Evolutionary conservation across 2,113 vertebrate genomes (phyloP), one percentile per base, ranked within the genome.

Genomic region (Atlantisia rogersi): DNA sequence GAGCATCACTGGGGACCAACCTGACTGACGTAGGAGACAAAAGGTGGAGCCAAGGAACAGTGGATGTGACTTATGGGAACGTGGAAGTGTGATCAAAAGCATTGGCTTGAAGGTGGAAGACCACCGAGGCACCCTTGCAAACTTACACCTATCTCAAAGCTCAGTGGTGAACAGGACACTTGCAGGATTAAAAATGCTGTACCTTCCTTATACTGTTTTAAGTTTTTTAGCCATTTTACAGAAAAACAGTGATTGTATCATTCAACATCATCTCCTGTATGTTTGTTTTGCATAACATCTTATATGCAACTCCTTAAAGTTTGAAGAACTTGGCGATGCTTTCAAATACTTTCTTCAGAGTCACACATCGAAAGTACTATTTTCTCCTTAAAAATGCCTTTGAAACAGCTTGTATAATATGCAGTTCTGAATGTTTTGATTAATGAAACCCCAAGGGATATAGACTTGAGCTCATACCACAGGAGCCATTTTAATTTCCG

Each of bases 401-500:
- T 92, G 60, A 71, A 46, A 42, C 5, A 2, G 12, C 26, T 65
- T 91, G n/a, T 78, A 11, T 48, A 71, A 48, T 69, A 75, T 58
- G 31, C 44, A 91, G 39, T 16, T 48, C n/a, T 68, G 40, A 89
- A 84, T 58, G 28, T 37, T 74, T 92, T 76, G 56, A 90, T 94
- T 90, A 90, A 73, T 40, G 50, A 87, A 92, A 95, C 9, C 70
- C 44, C 50, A 85, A 73, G 74, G 67, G 87, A 69, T 68, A 15
- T 17, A 21, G 53, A 91, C 60, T 26, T 56, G 56, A 58, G 15
- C 26, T 77, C 0, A 0, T 73, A 60, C 62, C 81, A 82, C 24
- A 73, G 44, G 53, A 92, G 53, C 21, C 76, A 53, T 35, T 69
- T 7, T 21, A 82, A 91, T 16, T 48, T 53, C 18, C 64, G 55